Percentiles rank a stretch among this genome's conserved stretches.
Evolutionary conservation across 2,113 vertebrate species (phyloP).

Genomic region (Myrmecobius fasciatus): DNA sequence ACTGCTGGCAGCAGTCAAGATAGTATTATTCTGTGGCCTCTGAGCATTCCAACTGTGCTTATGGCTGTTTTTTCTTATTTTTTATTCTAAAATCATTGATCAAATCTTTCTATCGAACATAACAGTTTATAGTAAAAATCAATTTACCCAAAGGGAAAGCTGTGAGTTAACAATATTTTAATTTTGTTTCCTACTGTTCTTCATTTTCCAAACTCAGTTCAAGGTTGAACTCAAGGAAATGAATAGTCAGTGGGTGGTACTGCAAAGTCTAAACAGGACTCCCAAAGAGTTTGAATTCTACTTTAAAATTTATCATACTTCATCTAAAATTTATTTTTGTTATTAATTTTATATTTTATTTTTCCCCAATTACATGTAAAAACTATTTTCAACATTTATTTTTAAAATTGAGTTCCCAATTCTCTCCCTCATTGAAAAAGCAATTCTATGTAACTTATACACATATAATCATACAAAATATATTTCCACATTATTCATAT

Average conservation of each 20-base stretch:
- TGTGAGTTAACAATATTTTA: background rate
- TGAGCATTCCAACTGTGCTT: background rate
- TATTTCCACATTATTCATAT: too few species aligned
- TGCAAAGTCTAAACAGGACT: background rate
- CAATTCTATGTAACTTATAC: too few species aligned
- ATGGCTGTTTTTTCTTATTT: slow-evolving; percentile 3
- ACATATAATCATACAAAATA: too few species aligned
- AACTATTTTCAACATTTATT: too few species aligned
- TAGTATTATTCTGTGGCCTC: slow-evolving; percentile 22
- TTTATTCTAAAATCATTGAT: slow-evolving; percentile 16
- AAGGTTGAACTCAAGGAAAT: background rate
- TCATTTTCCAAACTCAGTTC: slow-evolving; percentile 44
- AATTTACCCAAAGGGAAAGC: slow-evolving; percentile 16
- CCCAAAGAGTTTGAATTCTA: background rate
- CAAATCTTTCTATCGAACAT: background rate
- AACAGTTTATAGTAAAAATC: background rate
- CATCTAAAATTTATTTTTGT: slow-evolving; percentile 25
- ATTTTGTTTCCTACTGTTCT: background rate
- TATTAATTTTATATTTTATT: too few species aligned
- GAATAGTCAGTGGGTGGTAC: background rate
- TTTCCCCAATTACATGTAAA: too few species aligned
- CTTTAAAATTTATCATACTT: background rate
- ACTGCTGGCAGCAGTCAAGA: slow-evolving; percentile 32
- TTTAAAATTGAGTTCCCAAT: too few species aligned
- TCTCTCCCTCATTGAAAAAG: too few species aligned